Evolutionary conservation across 2,113 vertebrate genomes (phyloP), one percentile per base, ranked within the genome.

Genomic region (Panthera tigris): DNA sequence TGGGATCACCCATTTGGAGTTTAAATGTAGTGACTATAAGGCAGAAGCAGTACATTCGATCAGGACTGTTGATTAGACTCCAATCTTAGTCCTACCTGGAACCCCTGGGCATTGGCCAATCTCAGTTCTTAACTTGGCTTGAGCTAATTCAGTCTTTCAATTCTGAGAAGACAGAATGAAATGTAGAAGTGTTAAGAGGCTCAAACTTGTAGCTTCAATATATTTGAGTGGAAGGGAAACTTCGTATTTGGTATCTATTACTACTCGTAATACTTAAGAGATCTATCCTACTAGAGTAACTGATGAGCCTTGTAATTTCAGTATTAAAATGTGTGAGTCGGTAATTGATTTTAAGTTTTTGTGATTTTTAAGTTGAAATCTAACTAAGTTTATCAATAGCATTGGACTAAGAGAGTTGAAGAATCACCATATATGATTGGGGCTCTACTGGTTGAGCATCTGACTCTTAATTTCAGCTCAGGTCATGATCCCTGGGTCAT

Each of bases 291-390:
- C 57, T 66, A 12, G 48, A 68, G 50, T 76, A 73, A 80, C 36
- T 71, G 23, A 61, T 82, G 41, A 78, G 21, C 55, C 63, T 96
- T 89, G 7, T 74, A 87, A 94, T 82, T 94, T 25, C 29, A 41
- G 25, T 63, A 90, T 57, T 52, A 95, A 94, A 86, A 79, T 73
- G 21, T 76, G 2, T 95, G 65, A 89, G 36, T 69, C 29, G 45
- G 33, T 85, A 23, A 80, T 57, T 57, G 65, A 89, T 65, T 87
- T 84, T 85, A 71, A 79, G 27, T 57, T 57, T 57, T 96, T 61
- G 13, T 71, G 36, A 55, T 66, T 92, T 92, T 96, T 80, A 94
- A 80, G 36, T 48, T 92, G 84, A 84, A 96, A 41, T 89, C 33
- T 41, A 89, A 45, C 66, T 50, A 76, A 89, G 45, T 1, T 90